A percentile compares a stretch with the other conserved stretches of the same genome.
phyloP scores from a whole-genome alignment of 1,140 invertebrate genomes.

The Anastrepha obliqua region DNA sequence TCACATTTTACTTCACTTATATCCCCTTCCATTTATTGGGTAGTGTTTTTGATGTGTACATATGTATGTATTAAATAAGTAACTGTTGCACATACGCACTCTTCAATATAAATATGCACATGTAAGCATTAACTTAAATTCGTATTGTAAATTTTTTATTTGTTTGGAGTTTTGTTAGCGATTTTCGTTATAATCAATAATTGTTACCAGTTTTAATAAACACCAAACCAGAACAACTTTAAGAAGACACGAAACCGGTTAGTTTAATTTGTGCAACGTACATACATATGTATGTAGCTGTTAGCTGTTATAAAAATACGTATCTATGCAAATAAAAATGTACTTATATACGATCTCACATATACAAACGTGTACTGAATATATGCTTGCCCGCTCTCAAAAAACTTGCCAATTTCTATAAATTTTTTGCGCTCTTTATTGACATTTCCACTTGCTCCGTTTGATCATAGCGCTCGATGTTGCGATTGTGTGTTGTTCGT shows the following conservation, averaged over 20 bases:
- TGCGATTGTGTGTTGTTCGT: no score
- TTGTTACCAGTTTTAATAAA: slow-evolving; percentile 30
- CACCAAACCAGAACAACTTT: neutral
- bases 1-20: neutral
- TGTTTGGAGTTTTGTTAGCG: neutral
- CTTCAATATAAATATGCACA: neutral
- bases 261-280: neutral
- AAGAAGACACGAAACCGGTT: slow-evolving; percentile 17
- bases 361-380: neutral
- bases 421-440: no score
- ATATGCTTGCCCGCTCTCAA: neutral
- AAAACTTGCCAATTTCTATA: no score
- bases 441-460: no score
- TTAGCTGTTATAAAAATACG: neutral
- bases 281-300: neutral
- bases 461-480: no score
- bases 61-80: neutral
- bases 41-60: no score
- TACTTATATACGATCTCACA: neutral
- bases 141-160: neutral
- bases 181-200: neutral
- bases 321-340: neutral
- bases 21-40: neutral
- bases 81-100: neutral
- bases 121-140: neutral